phyloP scores from a whole-genome alignment of 1,140 invertebrate genomes.

The Cyclargus thomasi region DNA sequence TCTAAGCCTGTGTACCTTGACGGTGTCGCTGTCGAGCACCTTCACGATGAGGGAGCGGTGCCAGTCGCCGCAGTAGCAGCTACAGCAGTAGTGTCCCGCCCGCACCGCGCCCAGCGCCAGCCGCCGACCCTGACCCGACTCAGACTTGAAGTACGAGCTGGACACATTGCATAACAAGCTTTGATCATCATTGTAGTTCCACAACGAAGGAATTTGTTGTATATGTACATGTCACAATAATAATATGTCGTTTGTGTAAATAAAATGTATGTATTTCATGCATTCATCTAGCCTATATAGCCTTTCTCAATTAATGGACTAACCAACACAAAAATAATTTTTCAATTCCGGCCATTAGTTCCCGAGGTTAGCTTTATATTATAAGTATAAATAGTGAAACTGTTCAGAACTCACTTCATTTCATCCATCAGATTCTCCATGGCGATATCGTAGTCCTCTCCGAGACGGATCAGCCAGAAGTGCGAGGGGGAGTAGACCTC shows the following conservation, averaged over 20 bases:
- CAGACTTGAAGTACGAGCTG: conserved; percentile 42
- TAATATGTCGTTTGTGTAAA: no score
- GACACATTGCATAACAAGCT: no score
- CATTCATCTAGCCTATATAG: no score
- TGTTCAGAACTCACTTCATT: conserved; percentile 57
- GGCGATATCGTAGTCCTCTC: conserved; percentile 41
- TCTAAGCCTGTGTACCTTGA: conserved; percentile 37
- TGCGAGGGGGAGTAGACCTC: conserved; percentile 66
- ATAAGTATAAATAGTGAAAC: no score
- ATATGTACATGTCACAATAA: no score
- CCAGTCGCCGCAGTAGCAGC: conserved; percentile 51
- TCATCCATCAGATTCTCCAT: conserved; percentile 59
- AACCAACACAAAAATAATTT: no score
- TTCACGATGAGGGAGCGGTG: conserved; percentile 55
- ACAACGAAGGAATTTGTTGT: no score
- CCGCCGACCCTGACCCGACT: conserved; percentile 31
- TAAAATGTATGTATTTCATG: no score
- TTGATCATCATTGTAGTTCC: no score
- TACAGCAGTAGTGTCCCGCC: conserved; percentile 49
- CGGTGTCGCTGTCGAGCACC: conserved; percentile 46
- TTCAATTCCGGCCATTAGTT: no score
- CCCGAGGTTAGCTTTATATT: no score
- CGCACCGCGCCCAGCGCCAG: conserved; percentile 48
- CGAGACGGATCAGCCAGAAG: conserved; percentile 56
- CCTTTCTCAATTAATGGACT: no score